phyloP scores from a whole-genome alignment of 2,888 invertebrate genomes.

The Eremobia ochroleuca region DNA sequence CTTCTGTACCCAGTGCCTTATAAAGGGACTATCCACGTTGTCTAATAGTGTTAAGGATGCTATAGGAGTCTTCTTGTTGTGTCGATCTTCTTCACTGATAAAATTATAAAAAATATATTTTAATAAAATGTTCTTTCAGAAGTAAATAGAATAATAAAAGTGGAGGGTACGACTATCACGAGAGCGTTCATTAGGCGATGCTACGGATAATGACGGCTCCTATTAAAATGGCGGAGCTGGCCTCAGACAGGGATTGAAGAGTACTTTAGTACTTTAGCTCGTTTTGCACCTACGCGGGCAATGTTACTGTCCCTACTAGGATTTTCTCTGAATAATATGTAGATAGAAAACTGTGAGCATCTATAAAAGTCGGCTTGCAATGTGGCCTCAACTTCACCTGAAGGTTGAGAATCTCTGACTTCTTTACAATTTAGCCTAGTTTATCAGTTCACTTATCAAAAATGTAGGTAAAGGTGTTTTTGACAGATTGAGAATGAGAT shows the following conservation, averaged over 20 bases:
- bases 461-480: background rate
- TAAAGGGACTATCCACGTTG: too few species aligned
- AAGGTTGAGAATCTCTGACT: background rate
- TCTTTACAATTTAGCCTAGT: background rate
- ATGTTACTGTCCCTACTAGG: slow-evolving; percentile 18
- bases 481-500: background rate
- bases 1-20: too few species aligned
- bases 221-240: slow-evolving; percentile 63
- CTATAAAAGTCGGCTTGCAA: background rate
- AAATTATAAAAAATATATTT: slow-evolving; percentile 16
- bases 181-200: slow-evolving; percentile 57
- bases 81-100: slow-evolving; percentile 4
- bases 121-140: slow-evolving; percentile 1
- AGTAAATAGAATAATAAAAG: slow-evolving; percentile 19
- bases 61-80: too few species aligned
- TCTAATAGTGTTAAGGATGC: background rate
- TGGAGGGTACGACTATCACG: slow-evolving; percentile 19
- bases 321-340: slow-evolving; percentile 24
- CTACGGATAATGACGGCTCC: slow-evolving; percentile 56
- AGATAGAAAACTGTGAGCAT: slow-evolving; percentile 1
- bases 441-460: background rate
- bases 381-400: background rate
- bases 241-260: slow-evolving; percentile 40
- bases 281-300: slow-evolving; percentile 16
- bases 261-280: slow-evolving; percentile 46